phyloP scores from a whole-genome alignment of 2,888 invertebrate species.

The Dysmachus trigonus region DNA sequence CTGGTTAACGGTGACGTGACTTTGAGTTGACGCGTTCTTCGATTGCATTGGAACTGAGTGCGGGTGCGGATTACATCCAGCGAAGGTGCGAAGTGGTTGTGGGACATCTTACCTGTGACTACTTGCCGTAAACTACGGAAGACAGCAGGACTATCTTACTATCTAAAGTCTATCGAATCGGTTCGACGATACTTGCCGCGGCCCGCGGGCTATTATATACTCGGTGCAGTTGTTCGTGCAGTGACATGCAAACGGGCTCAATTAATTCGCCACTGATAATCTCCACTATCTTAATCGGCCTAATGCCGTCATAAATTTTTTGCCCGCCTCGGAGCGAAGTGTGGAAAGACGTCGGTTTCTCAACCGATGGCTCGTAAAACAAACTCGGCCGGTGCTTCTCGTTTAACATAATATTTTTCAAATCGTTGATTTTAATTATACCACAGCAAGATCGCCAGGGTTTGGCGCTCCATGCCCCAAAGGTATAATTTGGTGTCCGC shows the following conservation, averaged over 20 bases:
- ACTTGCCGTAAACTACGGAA: neutral
- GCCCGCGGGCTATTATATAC: neutral
- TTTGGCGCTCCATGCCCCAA: neutral
- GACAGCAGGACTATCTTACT: neutral
- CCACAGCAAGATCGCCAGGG: constrained; percentile 16
- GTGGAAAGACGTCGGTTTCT: constrained; percentile 33
- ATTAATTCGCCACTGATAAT: constrained; percentile 22
- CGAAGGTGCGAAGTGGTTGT: neutral
- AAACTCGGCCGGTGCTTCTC: constrained; percentile 35
- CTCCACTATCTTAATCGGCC: constrained; percentile 27
- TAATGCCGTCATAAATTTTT: constrained; percentile 27
- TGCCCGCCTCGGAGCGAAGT: constrained; percentile 32
- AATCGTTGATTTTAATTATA: constrained; percentile 47
- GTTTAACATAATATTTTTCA: constrained; percentile 44
- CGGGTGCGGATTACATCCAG: constrained; percentile 12
- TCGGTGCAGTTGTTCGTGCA: constrained; percentile 3
- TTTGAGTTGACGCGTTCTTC: neutral
- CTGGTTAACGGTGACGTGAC: neutral
- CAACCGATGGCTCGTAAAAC: constrained; percentile 31
- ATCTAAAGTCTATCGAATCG: neutral
- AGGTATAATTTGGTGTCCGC: constrained; percentile 36
- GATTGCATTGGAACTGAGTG: constrained; percentile 4
- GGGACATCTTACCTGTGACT: neutral
- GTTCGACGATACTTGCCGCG: neutral
- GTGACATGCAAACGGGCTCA: constrained; percentile 27